Evolutionary conservation across 2,113 vertebrate genomes (phyloP), one percentile per base, ranked within the genome.

Genomic region (Platichthys flesus): DNA sequence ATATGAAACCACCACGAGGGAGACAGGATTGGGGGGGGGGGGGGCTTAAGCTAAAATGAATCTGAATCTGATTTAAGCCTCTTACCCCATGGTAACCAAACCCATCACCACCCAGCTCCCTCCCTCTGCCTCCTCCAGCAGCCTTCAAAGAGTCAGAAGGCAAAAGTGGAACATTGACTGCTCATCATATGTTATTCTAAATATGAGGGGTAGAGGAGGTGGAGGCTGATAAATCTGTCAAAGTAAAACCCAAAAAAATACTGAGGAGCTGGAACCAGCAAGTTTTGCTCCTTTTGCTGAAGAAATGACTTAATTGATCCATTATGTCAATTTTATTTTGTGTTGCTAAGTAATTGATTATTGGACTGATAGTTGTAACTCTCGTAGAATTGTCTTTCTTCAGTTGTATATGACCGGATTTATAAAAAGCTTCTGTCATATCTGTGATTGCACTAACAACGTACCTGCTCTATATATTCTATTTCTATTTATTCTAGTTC

Each of bases 41-140:
- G 7, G 8, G 7, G 54, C 73, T 87, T 80, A 75, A 67, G 76
- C 65, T 79, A 76, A 76, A 81, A 84, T 79, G 63, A 85, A 78
- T 84, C 75, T 87, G 81, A 80, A 67, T 87, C 88, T 81, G 85
- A 82, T 79, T 85, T 92, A 92, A 93, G 85, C 91, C 75, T 89
- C 90, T 91, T 91, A 86, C 71, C 67, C 67, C 69, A 67, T 52
- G 31, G 67, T 74, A 76, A 78, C 85, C 67, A 81, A 79, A 74
- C 52, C 74, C 75, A 71, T 23, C 71, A 62, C 35, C 55, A 28
- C 62, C 62, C 70, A 67, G 51, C 42, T 45, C 55, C 68, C 77
- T 51, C 69, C 58, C 60, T 28, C 61, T 64, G 49, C 47, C 66
- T 60, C 35, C 65, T 72, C 57, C 55, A 80, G 45, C 81, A 71